phyloP scores from a whole-genome alignment of 1,140 invertebrate species.

The silkworm (Bombyx mori) region ASM3026992v2 NC_085118.1:4999001-4999500 shows the following conservation, averaged over 20 bases:
- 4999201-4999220: constrained; percentile 60
- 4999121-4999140: constrained; percentile 61
- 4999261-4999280: constrained; percentile 73
- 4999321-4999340: constrained; percentile 76
- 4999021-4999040: background rate
- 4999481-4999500: constrained; percentile 73
- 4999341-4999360: constrained; percentile 76
- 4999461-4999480: constrained; percentile 66
- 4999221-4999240: constrained; percentile 45
- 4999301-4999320: constrained; percentile 79
- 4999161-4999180: constrained; percentile 55
- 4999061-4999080: constrained; percentile 36
- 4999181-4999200: constrained; percentile 67
- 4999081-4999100: constrained; percentile 66
- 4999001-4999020: background rate
- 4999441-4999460: constrained; percentile 28
- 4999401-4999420: constrained; percentile 95
- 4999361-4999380: constrained; percentile 72
- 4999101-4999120: constrained; percentile 71
- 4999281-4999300: constrained; percentile 75
- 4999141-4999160: constrained; percentile 60
- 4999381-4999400: constrained; percentile 91
- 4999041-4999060: background rate
- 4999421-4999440: constrained; percentile 50
- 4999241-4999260: constrained; percentile 52